phyloP scores from a whole-genome alignment of 2,888 invertebrate genomes.

The Cosmopolites sordidus region DNA sequence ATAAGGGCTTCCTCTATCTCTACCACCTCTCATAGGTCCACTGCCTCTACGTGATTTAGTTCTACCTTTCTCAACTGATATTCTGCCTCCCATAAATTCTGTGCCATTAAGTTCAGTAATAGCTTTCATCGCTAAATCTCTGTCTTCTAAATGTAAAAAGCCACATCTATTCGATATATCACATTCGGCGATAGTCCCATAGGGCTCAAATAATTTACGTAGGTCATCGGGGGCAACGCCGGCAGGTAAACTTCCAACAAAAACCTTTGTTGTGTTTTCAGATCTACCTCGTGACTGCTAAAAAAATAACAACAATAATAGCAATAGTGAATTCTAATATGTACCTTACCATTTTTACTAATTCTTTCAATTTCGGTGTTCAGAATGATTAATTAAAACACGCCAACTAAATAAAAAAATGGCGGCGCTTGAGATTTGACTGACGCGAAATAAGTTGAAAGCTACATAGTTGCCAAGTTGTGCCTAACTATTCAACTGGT shows the following conservation, averaged over 20 bases:
- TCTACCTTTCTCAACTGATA: slow-evolving; percentile 79
- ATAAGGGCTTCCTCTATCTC: slow-evolving; percentile 47
- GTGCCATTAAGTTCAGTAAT: slow-evolving; percentile 76
- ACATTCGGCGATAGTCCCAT: slow-evolving; percentile 86
- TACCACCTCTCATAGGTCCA: slow-evolving; percentile 50
- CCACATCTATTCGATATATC: slow-evolving; percentile 93
- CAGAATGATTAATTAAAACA: not conserved
- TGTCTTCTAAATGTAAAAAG: slow-evolving; percentile 85
- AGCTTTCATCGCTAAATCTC: slow-evolving; percentile 76
- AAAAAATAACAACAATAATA: slow-evolving; percentile 1
- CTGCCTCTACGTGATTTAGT: slow-evolving; percentile 64
- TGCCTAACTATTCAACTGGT: no score
- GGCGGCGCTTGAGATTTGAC: no score
- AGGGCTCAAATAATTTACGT: slow-evolving; percentile 76
- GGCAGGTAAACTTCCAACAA: slow-evolving; percentile 87
- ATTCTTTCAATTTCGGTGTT: no score
- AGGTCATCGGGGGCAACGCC: slow-evolving; percentile 80
- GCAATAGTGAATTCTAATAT: not conserved
- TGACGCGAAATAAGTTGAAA: no score
- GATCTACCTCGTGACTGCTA: slow-evolving; percentile 42
- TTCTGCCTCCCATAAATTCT: slow-evolving; percentile 77
- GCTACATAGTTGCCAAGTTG: no score
- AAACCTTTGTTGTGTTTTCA: slow-evolving; percentile 64
- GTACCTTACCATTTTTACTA: slow-evolving; percentile 8
- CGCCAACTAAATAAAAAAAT: not conserved